phyloP scores from a whole-genome alignment of 2,113 vertebrate species.

The Lagopus leucura region DNA sequence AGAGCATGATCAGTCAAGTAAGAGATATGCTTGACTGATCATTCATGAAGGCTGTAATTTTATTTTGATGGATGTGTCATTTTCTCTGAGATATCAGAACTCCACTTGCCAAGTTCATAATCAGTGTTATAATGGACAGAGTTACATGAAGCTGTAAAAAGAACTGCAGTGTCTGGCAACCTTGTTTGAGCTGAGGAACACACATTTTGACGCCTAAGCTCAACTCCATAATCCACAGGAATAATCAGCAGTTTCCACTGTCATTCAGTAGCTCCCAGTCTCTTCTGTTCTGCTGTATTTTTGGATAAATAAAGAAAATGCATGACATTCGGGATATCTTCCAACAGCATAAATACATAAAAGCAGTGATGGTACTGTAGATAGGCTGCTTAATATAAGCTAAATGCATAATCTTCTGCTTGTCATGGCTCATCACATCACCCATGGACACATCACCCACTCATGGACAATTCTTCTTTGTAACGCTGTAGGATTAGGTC shows the following conservation, averaged over 20 bases:
- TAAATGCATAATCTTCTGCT: background rate
- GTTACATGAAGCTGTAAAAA: background rate
- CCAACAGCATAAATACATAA: background rate
- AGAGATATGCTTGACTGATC: background rate
- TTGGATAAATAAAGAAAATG: background rate
- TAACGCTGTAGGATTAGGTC: background rate
- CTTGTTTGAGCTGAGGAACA: background rate
- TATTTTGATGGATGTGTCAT: background rate
- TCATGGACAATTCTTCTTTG: background rate
- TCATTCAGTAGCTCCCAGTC: background rate
- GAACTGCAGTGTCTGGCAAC: background rate
- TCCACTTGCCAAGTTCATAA: background rate
- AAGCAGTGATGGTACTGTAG: background rate
- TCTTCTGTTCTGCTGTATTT: background rate
- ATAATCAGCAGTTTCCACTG: background rate
- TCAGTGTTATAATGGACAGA: background rate
- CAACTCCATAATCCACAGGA: background rate
- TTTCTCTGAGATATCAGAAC: background rate
- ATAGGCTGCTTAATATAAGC: background rate
- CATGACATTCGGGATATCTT: background rate
- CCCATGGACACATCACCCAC: background rate
- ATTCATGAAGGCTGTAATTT: constrained; percentile 1
- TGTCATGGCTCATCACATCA: background rate
- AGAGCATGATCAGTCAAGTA: background rate
- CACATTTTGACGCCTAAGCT: background rate